Percentiles rank a stretch among this genome's conserved stretches.
Evolutionary conservation across 2,888 invertebrate genomes (phyloP).

Genomic region (Stramonita haemastoma): DNA sequence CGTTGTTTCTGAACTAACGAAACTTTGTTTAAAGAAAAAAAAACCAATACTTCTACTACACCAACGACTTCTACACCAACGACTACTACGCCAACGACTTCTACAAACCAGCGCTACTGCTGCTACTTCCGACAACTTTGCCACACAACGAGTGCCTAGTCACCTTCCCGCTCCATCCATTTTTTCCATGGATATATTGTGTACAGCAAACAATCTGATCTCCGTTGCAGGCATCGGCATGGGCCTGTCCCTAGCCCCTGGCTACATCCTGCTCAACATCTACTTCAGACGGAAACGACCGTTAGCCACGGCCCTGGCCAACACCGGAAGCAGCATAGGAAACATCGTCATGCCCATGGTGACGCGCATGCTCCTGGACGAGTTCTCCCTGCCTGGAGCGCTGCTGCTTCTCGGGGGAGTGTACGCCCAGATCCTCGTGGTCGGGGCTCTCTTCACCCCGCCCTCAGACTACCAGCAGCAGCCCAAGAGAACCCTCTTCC

Average conservation of each 20-base stretch:
- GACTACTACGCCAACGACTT: too few relatives aligned
- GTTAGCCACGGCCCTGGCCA: conserved; percentile 19
- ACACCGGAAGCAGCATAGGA: conserved; percentile 19
- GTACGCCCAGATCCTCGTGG: conserved; percentile 1
- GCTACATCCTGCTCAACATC: background rate
- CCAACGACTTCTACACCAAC: too few relatives aligned
- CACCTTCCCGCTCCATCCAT: too few relatives aligned
- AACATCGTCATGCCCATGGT: background rate
- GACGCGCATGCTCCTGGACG: conserved; percentile 2
- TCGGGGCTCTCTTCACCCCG: background rate
- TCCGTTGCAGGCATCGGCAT: conserved; percentile 9
- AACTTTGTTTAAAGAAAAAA: too few relatives aligned
- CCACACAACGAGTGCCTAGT: too few relatives aligned
- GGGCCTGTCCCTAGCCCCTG: background rate
- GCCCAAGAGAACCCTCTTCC: background rate
- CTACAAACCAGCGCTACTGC: too few relatives aligned
- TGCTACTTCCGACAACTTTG: too few relatives aligned
- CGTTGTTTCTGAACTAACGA: too few relatives aligned
- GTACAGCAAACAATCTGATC: background rate
- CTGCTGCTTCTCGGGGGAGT: background rate
- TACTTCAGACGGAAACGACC: background rate
- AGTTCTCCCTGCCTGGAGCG: background rate
- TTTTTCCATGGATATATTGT: too few relatives aligned
- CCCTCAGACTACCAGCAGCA: background rate
- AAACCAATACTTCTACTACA: too few relatives aligned